These are phyloP conservation scores for Caradrina kadenii DNA, from an alignment of 2,888 invertebrate genomes.

Conservation along the genomic window DNA sequence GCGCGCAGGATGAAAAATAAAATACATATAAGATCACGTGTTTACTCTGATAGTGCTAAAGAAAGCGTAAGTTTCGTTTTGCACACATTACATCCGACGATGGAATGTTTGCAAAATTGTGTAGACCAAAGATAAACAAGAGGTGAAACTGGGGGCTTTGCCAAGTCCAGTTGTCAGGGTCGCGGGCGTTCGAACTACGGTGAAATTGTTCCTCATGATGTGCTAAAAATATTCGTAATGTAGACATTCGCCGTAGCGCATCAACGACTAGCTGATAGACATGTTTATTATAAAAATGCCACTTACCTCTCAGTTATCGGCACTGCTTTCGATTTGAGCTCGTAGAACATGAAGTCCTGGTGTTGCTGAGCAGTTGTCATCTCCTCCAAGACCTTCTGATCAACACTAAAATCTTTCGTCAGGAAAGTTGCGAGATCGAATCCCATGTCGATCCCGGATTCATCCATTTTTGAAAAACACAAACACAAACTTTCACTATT, in stretches of 20 bases:
- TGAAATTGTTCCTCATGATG: conserved; percentile 87
- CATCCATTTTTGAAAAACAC: conserved; percentile 88
- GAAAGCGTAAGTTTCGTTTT: conserved; percentile 50
- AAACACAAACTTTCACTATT: conserved; percentile 76
- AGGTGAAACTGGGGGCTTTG: conserved; percentile 84
- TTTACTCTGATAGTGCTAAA: conserved; percentile 34
- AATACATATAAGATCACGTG: conserved; percentile 28
- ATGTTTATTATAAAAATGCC: conserved; percentile 63
- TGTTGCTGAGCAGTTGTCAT: conserved; percentile 89
- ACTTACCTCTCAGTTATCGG: conserved; percentile 91
- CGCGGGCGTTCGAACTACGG: conserved; percentile 79
- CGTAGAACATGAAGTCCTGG: conserved; percentile 92
- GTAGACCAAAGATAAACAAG: conserved; percentile 80
- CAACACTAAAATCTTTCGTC: conserved; percentile 88
- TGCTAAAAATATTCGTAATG: conserved; percentile 87
- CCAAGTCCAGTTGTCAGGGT: conserved; percentile 88
- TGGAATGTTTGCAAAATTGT: conserved; percentile 70
- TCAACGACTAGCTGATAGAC: conserved; percentile 54
- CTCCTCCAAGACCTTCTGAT: conserved; percentile 89
- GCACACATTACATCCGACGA: conserved; percentile 54
- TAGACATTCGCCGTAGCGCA: conserved; percentile 69
- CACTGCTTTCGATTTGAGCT: conserved; percentile 91
- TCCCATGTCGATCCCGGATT: conserved; percentile 92
- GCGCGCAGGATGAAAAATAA: background rate
- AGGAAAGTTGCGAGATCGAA: conserved; percentile 91